A percentile compares a stretch with the other conserved stretches of the same genome.
phyloP scores from a whole-genome alignment of 2,888 invertebrate genomes.

The Watsonalla cultraria region DNA sequence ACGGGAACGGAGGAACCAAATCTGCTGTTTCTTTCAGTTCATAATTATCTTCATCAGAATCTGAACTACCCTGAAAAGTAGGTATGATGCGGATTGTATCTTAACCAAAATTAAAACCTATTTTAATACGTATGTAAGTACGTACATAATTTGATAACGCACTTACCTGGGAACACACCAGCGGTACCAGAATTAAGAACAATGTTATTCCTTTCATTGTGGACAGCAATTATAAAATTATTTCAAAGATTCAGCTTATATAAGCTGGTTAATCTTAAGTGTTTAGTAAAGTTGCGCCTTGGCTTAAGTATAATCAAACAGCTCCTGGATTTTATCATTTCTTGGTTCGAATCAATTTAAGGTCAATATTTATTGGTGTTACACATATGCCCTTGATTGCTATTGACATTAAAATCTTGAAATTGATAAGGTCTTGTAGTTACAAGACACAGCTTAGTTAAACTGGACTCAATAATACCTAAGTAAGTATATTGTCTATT shows the following conservation, averaged over 20 bases:
- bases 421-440: too few relatives aligned
- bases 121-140: too few relatives aligned
- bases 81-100: too few relatives aligned
- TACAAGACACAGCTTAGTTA: too few relatives aligned
- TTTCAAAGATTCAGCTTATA: constrained; percentile 12
- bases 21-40: not conserved
- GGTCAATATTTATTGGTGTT: too few relatives aligned
- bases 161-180: not conserved
- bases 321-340: not conserved
- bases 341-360: constrained; percentile 11
- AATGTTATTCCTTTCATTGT: constrained; percentile 13
- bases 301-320: not conserved
- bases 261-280: constrained; percentile 12
- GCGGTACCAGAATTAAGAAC: not conserved
- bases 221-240: constrained; percentile 3
- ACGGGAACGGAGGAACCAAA: not conserved
- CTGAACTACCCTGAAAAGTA: too few relatives aligned
- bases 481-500: too few relatives aligned
- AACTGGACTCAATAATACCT: too few relatives aligned
- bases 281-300: not conserved
- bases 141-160: not conserved
- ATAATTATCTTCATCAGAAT: not conserved
- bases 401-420: too few relatives aligned
- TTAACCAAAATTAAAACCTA: too few relatives aligned
- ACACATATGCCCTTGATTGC: too few relatives aligned